Conservation (phyloP, 2,797 vertebrate genomes). For the Mastacembelus armatus region DNA sequence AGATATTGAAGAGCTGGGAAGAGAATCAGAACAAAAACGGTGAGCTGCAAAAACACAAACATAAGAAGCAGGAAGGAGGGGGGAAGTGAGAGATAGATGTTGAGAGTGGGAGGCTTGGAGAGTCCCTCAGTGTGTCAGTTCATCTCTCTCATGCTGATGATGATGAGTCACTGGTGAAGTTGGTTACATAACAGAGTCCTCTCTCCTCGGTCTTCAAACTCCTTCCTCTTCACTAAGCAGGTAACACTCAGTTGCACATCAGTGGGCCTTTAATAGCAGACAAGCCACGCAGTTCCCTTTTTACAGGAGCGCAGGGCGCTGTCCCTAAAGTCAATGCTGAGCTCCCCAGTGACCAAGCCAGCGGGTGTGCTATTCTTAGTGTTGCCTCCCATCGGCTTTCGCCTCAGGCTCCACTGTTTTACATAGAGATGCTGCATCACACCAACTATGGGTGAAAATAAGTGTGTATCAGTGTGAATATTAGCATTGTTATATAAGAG, state of each 20-base stretch:
- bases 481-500: conserved; percentile 58
- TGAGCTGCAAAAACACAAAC: conserved; percentile 48
- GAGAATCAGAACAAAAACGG: conserved; percentile 29
- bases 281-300: conserved; percentile 45
- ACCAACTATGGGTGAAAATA: conserved; percentile 62
- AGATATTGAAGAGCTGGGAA: conserved; percentile 8
- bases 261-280: conserved; percentile 73
- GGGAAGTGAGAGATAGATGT: conserved; percentile 59
- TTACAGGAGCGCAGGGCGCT: conserved; percentile 41
- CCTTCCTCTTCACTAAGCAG: conserved; percentile 83
- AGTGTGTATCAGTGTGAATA: conserved; percentile 53
- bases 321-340: conserved; percentile 43
- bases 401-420: conserved; percentile 54
- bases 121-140: conserved; percentile 74
- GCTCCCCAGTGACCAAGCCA: conserved; percentile 42
- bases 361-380: conserved; percentile 57
- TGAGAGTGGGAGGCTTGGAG: conserved; percentile 72
- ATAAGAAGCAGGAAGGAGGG: conserved; percentile 45
- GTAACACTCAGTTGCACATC: conserved; percentile 74
- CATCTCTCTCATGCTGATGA: conserved; percentile 74
- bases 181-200: conserved; percentile 81
- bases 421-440: conserved; percentile 49
- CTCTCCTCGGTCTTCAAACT: conserved; percentile 74
- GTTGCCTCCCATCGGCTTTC: conserved; percentile 51
- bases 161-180: conserved; percentile 84